A percentile compares a stretch with the other conserved stretches of the same genome.
Evolutionary conservation across 2,888 invertebrate species (phyloP).

Genomic region (Drosophila limbata): DNA sequence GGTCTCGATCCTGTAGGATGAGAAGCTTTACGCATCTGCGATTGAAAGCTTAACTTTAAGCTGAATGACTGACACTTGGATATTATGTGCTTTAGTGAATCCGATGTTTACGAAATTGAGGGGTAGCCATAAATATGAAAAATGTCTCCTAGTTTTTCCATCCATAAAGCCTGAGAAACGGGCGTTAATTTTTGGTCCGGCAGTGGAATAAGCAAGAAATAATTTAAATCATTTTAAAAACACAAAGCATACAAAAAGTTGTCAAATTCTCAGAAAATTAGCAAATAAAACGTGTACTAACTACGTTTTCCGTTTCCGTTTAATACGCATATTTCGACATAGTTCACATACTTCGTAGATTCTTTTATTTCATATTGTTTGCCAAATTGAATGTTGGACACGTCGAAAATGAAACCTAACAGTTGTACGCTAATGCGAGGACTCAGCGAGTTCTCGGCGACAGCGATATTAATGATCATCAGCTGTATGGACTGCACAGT

Average conservation of each 20-base stretch:
- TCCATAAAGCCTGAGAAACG: background rate
- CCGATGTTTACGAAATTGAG: background rate
- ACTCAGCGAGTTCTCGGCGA: slow-evolving; percentile 51
- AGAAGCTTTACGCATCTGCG: background rate
- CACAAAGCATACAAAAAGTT: background rate
- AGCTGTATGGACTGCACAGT: slow-evolving; percentile 48
- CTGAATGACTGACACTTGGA: background rate
- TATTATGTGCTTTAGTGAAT: background rate
- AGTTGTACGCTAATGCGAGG: slow-evolving; percentile 42
- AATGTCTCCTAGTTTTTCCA: background rate
- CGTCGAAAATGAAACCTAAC: slow-evolving; percentile 26
- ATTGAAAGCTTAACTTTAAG: background rate
- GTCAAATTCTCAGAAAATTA: slow-evolving; percentile 5
- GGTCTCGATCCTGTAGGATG: background rate
- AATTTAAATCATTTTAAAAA: background rate
- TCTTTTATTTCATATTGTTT: slow-evolving; percentile 1
- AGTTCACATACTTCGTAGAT: slow-evolving; percentile 6
- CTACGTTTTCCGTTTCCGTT: background rate
- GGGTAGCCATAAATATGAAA: background rate
- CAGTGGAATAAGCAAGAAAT: background rate
- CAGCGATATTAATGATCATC: slow-evolving; percentile 48
- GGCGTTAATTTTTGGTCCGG: background rate
- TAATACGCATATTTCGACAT: background rate
- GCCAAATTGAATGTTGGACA: slow-evolving; percentile 39
- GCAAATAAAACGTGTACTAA: background rate